Conservation (phyloP, 2,888 invertebrate species). For the Dynastes maya region DNA sequence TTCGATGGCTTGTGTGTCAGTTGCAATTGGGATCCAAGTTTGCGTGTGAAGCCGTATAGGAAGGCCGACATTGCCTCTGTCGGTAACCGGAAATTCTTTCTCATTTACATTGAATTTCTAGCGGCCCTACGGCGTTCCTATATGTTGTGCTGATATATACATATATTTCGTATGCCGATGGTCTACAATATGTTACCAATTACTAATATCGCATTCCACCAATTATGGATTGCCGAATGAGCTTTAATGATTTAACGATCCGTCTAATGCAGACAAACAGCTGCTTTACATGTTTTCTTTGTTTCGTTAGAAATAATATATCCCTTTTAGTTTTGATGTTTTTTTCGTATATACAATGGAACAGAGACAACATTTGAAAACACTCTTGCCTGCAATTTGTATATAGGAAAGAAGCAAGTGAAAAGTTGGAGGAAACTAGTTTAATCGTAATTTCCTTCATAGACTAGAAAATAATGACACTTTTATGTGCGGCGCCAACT, state of each 20-base stretch:
- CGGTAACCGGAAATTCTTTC: constrained; percentile 56
- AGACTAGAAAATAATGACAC: too few species aligned
- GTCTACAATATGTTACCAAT: constrained; percentile 51
- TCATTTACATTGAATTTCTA: constrained; percentile 54
- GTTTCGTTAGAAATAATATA: constrained; percentile 27
- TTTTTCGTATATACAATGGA: too few species aligned
- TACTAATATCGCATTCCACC: constrained; percentile 47
- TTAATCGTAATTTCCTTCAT: too few species aligned
- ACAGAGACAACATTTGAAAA: too few species aligned
- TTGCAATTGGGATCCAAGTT: constrained; percentile 47
- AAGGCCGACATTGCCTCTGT: constrained; percentile 40
- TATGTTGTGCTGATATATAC: constrained; percentile 7
- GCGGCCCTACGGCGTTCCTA: constrained; percentile 46
- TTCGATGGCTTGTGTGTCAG: constrained; percentile 24
- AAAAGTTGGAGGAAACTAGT: too few species aligned
- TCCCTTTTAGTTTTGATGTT: neutral
- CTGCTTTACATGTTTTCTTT: constrained; percentile 42
- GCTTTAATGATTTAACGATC: constrained; percentile 46
- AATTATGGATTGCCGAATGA: constrained; percentile 43
- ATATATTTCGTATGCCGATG: constrained; percentile 38
- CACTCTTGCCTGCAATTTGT: too few species aligned
- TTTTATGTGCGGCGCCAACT: too few species aligned
- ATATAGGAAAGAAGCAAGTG: too few species aligned
- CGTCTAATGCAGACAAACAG: constrained; percentile 44
- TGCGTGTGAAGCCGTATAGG: constrained; percentile 44